Conservation (phyloP, 53 echinoderm and acorn worm genomes). For the Stichopus horrens region DNA sequence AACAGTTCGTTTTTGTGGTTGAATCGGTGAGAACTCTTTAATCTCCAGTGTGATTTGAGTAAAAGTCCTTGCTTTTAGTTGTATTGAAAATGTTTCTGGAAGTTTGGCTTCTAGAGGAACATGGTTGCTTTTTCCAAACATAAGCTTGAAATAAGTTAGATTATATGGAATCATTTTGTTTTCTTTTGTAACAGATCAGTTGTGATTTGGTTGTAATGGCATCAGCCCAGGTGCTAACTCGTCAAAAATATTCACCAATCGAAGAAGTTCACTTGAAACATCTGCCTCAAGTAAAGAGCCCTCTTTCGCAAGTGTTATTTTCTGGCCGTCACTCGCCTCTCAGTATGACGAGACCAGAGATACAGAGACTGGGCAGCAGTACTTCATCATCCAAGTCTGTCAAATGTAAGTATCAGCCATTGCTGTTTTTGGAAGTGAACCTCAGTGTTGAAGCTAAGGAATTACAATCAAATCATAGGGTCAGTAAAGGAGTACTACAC, state of each 20-base stretch:
- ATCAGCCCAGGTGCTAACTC: slow-evolving; percentile 43
- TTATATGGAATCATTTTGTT: background rate
- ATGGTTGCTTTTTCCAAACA: too few species aligned
- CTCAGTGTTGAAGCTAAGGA: too few species aligned
- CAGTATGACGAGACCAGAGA: slow-evolving; percentile 42
- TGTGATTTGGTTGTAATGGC: slow-evolving; percentile 20
- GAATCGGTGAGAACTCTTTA: too few species aligned
- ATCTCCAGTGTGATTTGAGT: too few species aligned
- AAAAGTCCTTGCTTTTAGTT: too few species aligned
- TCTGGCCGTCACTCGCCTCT: slow-evolving; percentile 39
- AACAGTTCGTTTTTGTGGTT: too few species aligned
- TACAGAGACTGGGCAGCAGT: slow-evolving; percentile 61
- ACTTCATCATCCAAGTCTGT: slow-evolving; percentile 55
- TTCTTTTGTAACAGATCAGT: slow-evolving; percentile 5
- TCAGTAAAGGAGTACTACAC: too few species aligned
- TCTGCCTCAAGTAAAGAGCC: slow-evolving; percentile 14
- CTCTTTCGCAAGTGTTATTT: slow-evolving; percentile 4
- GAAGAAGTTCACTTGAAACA: slow-evolving; percentile 21
- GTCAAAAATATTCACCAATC: slow-evolving; percentile 27
- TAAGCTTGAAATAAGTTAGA: background rate
- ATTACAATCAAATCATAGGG: too few species aligned
- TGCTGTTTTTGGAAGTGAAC: too few species aligned
- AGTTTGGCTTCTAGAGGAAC: too few species aligned
- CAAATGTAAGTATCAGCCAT: slow-evolving; percentile 50
- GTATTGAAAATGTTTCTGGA: too few species aligned